Evolutionary conservation across 2,888 invertebrate species (phyloP).

Genomic region (Lasius fuliginosus): DNA sequence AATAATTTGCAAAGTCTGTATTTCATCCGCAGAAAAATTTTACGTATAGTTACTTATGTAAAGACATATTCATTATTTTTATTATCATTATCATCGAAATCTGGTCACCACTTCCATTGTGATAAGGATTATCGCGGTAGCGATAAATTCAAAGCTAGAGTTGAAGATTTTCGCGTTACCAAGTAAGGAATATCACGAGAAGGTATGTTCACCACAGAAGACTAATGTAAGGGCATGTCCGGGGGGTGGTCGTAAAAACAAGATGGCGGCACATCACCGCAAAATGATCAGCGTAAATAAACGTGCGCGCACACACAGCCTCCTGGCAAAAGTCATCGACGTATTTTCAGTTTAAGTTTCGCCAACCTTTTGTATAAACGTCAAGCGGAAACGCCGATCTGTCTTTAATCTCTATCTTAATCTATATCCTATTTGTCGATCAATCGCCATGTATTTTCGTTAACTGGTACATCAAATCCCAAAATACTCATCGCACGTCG

Average conservation of each 20-base stretch:
- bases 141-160: neutral
- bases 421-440: constrained; percentile 26
- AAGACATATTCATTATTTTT: neutral
- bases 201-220: constrained; percentile 11
- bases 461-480: neutral
- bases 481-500: neutral
- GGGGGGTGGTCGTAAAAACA: constrained; percentile 82
- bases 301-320: constrained; percentile 56
- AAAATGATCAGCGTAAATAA: constrained; percentile 84
- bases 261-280: constrained; percentile 82
- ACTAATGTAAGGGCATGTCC: constrained; percentile 34
- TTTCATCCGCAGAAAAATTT: neutral
- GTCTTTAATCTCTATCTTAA: neutral
- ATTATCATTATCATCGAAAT: neutral
- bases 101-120: neutral
- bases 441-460: neutral
- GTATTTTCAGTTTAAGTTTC: constrained; percentile 38
- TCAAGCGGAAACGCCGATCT: neutral
- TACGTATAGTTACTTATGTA: neutral
- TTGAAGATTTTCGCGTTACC: neutral
- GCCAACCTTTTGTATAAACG: too few species aligned
- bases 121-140: neutral
- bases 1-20: neutral
- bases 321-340: constrained; percentile 40
- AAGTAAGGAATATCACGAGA: neutral